phyloP scores from a whole-genome alignment of 1,140 invertebrate species.

The Fopius arisanus region DNA sequence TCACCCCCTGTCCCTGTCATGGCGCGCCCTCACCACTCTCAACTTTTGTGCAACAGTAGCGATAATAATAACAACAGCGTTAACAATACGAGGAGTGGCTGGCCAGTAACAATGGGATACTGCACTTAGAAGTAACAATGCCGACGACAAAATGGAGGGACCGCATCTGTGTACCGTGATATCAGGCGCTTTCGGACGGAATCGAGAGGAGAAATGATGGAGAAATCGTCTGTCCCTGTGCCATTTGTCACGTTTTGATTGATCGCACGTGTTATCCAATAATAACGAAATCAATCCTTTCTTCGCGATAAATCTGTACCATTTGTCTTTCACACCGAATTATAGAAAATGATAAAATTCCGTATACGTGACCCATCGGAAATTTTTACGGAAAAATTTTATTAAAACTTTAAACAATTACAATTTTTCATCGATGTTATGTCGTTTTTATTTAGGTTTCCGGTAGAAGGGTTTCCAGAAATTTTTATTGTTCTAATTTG shows the following conservation, averaged over 20 bases:
- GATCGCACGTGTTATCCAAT: conserved; percentile 4
- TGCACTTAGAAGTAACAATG: conserved; percentile 63
- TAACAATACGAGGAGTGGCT: conserved; percentile 55
- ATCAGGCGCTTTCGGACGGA: conserved; percentile 3
- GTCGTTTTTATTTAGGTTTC: too few species aligned
- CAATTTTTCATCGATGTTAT: too few species aligned
- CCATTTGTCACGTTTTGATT: conserved; percentile 17
- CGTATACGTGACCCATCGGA: too few species aligned
- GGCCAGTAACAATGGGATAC: conserved; percentile 54
- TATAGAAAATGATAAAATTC: too few species aligned
- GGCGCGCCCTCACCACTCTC: conserved; percentile 23
- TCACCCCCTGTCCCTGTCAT: conserved; percentile 5
- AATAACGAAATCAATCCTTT: background rate
- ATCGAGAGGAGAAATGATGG: conserved; percentile 32
- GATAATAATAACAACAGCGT: conserved; percentile 62
- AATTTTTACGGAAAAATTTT: too few species aligned
- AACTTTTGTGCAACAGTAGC: conserved; percentile 52
- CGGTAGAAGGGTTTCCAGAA: too few species aligned
- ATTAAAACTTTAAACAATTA: too few species aligned
- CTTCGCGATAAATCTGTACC: too few species aligned
- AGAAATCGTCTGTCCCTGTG: background rate
- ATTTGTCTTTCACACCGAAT: too few species aligned
- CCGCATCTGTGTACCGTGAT: conserved; percentile 56
- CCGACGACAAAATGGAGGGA: conserved; percentile 60
- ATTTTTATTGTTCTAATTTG: too few species aligned